Evolutionary conservation across 2,113 vertebrate genomes (phyloP).

Genomic region (Grammomys dolichurus): DNA sequence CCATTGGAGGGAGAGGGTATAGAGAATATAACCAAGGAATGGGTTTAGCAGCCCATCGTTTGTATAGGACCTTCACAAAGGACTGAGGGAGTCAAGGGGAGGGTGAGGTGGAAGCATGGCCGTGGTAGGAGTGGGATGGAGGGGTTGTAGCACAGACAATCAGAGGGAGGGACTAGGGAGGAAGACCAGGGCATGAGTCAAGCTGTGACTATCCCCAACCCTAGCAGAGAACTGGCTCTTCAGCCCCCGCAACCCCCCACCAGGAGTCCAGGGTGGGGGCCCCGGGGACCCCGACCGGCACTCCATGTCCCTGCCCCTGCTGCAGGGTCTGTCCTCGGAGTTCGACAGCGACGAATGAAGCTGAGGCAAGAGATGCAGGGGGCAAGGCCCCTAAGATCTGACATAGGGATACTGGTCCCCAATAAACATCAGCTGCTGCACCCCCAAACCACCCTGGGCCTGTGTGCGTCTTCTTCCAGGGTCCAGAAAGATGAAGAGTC

Average conservation of each 20-base stretch:
- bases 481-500: neutral
- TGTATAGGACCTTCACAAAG: neutral
- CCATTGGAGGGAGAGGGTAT: neutral
- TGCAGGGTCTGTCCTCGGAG: conserved; percentile 79
- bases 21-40: neutral
- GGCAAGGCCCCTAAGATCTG: conserved; percentile 64
- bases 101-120: conserved; percentile 10
- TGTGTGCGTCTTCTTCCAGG: conserved; percentile 62
- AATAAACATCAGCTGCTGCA: conserved; percentile 83
- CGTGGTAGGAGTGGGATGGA: neutral
- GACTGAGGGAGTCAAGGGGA: conserved; percentile 36
- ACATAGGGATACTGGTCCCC: conserved; percentile 71
- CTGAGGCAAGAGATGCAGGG: conserved; percentile 57
- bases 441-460: conserved; percentile 60
- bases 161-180: conserved; percentile 59
- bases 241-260: conserved; percentile 77
- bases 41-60: neutral
- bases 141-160: neutral
- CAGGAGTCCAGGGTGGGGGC: conserved; percentile 77
- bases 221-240: conserved; percentile 85
- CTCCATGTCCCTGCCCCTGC: conserved; percentile 86
- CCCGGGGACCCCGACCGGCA: conserved; percentile 81
- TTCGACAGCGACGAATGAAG: conserved; percentile 83
- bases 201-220: conserved; percentile 74
- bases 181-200: conserved; percentile 73